Conservation (phyloP, 2,797 vertebrate species). For the Salmo trutta region DNA sequence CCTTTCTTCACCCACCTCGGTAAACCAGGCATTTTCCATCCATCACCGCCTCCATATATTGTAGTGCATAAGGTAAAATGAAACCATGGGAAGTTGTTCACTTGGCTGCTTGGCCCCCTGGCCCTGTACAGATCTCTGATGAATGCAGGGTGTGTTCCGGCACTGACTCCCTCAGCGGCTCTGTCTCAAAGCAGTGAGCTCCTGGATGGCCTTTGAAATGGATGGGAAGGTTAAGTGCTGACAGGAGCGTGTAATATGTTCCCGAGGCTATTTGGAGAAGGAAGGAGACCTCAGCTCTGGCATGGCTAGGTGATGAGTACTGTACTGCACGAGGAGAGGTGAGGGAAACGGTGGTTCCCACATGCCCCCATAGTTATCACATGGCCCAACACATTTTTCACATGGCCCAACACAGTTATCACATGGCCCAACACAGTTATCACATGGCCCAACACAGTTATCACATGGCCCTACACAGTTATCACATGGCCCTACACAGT, state of each 20-base stretch:
- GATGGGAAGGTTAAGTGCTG: slow-evolving; percentile 58
- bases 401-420: slow-evolving; percentile 19
- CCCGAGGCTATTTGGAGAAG: slow-evolving; percentile 35
- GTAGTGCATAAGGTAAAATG: slow-evolving; percentile 19
- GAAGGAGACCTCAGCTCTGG: not conserved
- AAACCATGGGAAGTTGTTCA: slow-evolving; percentile 28
- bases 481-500: slow-evolving; percentile 19
- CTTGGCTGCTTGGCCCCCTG: slow-evolving; percentile 31
- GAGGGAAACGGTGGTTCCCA: not conserved
- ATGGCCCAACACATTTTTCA: slow-evolving; percentile 16
- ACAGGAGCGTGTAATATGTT: slow-evolving; percentile 49
- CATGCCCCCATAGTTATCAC: not conserved
- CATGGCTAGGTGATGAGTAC: not conserved
- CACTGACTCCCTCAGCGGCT: slow-evolving; percentile 18
- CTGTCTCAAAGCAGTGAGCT: slow-evolving; percentile 40
- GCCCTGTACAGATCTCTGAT: slow-evolving; percentile 25
- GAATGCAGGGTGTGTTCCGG: slow-evolving; percentile 30
- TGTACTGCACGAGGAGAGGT: slow-evolving; percentile 7
- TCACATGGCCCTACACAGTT: slow-evolving; percentile 18
- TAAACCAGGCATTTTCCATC: slow-evolving; percentile 10
- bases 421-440: slow-evolving; percentile 23
- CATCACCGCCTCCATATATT: slow-evolving; percentile 24
- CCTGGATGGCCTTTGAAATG: slow-evolving; percentile 56
- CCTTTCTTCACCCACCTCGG: slow-evolving; percentile 23
- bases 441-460: slow-evolving; percentile 20